Base-by-base conservation (phyloP, 2,888 invertebrate species). In the Microctonus brassicae region DNA sequence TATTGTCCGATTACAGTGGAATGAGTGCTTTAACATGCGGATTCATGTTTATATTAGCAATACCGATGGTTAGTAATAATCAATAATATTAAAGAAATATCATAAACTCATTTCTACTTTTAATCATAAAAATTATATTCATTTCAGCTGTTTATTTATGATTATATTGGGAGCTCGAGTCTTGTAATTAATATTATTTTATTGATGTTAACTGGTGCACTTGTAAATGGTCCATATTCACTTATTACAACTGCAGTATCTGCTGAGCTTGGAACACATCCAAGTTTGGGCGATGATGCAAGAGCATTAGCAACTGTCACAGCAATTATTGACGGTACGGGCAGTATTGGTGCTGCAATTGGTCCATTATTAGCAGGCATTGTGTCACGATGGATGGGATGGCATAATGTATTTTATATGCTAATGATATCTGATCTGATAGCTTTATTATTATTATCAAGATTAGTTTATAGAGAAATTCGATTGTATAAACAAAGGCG, bases 311-410 rank as follows among this genome's bases (percentile, higher is more conserved):
- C 98, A 7, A 98, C 98, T 0, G 98, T 98, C n/a, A 97, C 98
- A 0, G 97, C 98, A 24, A 97, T 98, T 80, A 98, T 98, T 58
- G 98, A 98, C 88, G 98, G 98, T 58, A 98, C 98, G 0, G 98
- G 98, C 7, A 96, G 95, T 73, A 91, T 96, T 70, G 95, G 98
- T 69, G 98, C 98, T 58, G 98, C 98, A 0, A 90, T 98, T 22
- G 98, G 98, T 0, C 98, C 98, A 0, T 89, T 97, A 79, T 83
- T 98, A 69, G 97, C 95, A 1, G 98, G 95, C 63, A 90, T 95
- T 60, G 93, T 97, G 10, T 94, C 95, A 0, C 79, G 82, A 26
- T 83, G 83, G 60, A 84, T 88, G 39, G 93, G 93, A 17, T 97
- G 97, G 97, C 89, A 93, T 57, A 91, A 93, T 82, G 97, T 98